These are phyloP conservation scores for Dasypolia templi DNA, from an alignment of 2,888 invertebrate genomes.

Conservation along the genomic window DNA sequence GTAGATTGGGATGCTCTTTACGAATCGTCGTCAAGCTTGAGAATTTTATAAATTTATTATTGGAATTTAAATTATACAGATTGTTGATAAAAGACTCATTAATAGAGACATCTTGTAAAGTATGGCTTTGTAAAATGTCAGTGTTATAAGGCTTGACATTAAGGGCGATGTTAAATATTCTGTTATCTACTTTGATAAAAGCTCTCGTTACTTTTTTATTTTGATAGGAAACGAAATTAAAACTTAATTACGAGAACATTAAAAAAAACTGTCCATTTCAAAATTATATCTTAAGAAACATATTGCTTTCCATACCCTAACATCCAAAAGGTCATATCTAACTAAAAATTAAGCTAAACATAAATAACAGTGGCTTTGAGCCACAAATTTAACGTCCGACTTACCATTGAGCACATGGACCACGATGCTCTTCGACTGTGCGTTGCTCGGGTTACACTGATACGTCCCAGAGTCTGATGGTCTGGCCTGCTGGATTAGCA, in stretches of 20 bases:
- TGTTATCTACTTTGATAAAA: conserved; percentile 21
- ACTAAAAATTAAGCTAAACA: not conserved
- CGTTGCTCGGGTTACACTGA: conserved; percentile 98
- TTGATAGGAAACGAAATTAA: conserved; percentile 17
- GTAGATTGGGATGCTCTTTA: conserved; percentile 77
- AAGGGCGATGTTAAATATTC: conserved; percentile 43
- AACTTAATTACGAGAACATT: not conserved
- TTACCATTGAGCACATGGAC: conserved; percentile 98
- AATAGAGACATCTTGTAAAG: conserved; percentile 36
- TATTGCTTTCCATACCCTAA: not conserved
- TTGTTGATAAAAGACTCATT: conserved; percentile 50
- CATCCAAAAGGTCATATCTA: not conserved
- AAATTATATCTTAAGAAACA: not conserved
- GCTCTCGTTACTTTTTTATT: not conserved
- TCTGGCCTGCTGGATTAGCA: conserved; percentile 96
- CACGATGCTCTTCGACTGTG: conserved; percentile 96
- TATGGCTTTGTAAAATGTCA: conserved; percentile 21
- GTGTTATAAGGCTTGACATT: conserved; percentile 29
- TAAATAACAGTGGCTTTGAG: conserved; percentile 20
- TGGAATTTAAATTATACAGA: conserved; percentile 48
- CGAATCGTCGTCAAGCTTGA: conserved; percentile 72
- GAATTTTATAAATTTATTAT: conserved; percentile 63
- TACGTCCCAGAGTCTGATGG: conserved; percentile 97
- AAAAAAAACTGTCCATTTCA: not conserved
- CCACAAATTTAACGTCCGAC: conserved; percentile 70